Percentiles rank a stretch among this genome's conserved stretches.
Evolutionary conservation across 2,888 invertebrate species (phyloP).

Genomic region (Ischnura elegans): DNA sequence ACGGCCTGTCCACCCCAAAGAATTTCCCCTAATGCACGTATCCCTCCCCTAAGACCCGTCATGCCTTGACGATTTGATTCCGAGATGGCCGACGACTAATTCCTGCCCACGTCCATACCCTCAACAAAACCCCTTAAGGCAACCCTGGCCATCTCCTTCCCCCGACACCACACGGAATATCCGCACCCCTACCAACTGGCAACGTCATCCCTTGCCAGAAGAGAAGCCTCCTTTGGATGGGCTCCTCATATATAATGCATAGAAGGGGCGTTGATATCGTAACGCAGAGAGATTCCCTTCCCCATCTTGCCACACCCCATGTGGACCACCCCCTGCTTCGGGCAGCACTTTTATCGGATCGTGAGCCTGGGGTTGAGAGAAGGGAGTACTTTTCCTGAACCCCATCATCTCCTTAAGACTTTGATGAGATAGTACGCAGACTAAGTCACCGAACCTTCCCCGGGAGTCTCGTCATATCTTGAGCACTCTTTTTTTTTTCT

Average conservation of each 20-base stretch:
- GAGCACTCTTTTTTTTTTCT: not conserved
- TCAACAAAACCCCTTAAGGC: not conserved
- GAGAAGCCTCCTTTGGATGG: not conserved
- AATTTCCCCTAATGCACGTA: not conserved
- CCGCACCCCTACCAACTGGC: not conserved
- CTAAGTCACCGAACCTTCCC: not conserved
- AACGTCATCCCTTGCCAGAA: not conserved
- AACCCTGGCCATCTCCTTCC: not conserved
- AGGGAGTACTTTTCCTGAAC: not conserved
- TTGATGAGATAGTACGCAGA: slow-evolving; percentile 5
- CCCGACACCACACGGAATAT: not conserved
- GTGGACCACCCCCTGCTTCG: not conserved
- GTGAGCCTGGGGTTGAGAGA: not conserved
- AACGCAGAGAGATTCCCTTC: not conserved
- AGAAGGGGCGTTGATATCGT: not conserved
- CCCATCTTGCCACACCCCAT: not conserved
- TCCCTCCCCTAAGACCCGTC: not conserved
- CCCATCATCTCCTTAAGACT: not conserved
- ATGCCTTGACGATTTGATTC: slow-evolving; percentile 15
- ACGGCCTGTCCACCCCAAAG: no score
- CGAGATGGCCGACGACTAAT: slow-evolving; percentile 23
- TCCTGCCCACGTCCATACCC: not conserved
- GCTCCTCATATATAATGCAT: slow-evolving; percentile 31
- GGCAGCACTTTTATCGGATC: slow-evolving; percentile 23
- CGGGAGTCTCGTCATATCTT: not conserved